phyloP scores from a whole-genome alignment of 2,888 invertebrate genomes.

The Tachystola acroxantha region DNA sequence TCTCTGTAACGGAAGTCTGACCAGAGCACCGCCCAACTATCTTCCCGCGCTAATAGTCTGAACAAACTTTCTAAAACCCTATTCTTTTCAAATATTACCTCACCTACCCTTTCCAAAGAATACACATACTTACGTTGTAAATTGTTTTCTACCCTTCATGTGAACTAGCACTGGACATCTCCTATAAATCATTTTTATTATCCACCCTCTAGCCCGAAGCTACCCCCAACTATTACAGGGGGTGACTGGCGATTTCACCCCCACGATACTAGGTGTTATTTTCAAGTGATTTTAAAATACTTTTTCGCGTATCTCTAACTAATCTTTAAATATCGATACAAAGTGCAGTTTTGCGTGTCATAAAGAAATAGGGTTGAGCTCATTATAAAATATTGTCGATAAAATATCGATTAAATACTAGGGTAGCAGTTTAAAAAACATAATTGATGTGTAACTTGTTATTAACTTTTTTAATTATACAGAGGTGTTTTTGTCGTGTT shows the following conservation, averaged over 20 bases:
- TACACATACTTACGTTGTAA: constrained; percentile 40
- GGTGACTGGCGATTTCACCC: constrained; percentile 52
- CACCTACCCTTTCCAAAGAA: constrained; percentile 34
- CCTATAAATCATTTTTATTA: constrained; percentile 75
- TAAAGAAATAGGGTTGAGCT: constrained; percentile 21
- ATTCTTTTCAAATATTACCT: constrained; percentile 10
- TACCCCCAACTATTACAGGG: constrained; percentile 34
- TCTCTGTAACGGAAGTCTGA: no score
- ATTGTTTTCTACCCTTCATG: constrained; percentile 70
- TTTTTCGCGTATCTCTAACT: constrained; percentile 41
- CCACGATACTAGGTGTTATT: constrained; percentile 35
- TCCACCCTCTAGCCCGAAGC: constrained; percentile 28
- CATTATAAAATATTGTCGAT: constrained; percentile 6
- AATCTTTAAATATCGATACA: constrained; percentile 42
- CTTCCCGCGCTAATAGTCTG: no score
- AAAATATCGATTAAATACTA: constrained; percentile 6
- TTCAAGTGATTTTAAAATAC: constrained; percentile 56
- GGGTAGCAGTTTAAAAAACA: background rate
- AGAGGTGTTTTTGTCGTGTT: background rate
- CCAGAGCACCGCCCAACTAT: no score
- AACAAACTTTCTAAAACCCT: no score
- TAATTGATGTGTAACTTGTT: background rate
- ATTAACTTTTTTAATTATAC: background rate
- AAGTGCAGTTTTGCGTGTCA: constrained; percentile 61
- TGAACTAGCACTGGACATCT: constrained; percentile 62